Evolutionary conservation across 2,888 invertebrate genomes (phyloP), one percentile per base, ranked within the genome.

Genomic region (Abrostola triplasia): DNA sequence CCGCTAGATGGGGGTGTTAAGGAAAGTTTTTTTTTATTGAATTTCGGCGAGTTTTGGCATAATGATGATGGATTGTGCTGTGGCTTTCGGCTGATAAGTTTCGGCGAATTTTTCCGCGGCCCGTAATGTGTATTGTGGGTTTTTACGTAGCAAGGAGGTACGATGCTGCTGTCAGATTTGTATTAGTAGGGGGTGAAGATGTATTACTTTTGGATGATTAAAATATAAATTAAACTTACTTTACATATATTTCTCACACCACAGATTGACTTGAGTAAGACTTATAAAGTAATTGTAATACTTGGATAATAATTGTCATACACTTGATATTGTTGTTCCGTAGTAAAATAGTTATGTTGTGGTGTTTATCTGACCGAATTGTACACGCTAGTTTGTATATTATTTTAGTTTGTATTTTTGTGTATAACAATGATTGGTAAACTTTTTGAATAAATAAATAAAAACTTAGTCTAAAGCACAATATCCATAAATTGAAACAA

Each of bases 11-110:
- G 93, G 90, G 91, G 86, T 89, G 84, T 79, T 79, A 73, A 78
- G 83, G 83, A 89, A 90, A 90, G 88, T 89, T 90, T 92, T 92
- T 85, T 92, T 92, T 92, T 93, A 94, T 94, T 93, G 92, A 93
- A 94, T 93, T 93, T 92, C 80, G 90, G 88, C 84, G 89, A 92
- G 92, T 92, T 93, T 92, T 88, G 91, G 90, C 91, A 87, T 94
- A 94, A 94, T 92, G 91, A 94, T 93, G 94, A 94, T 94, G 91
- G 93, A 94, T 94, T 94, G 92, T 90, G 85, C 87, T 82, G 89
- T 90, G 91, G 93, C 87, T 89, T 87, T 87, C 83, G 85, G 82
- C 90, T 90, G 93, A 93, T 93, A 93, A 94, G 92, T 92, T 94
- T 91, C 84, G 82, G 84, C 84, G 85, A 87, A 89, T 85, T 90